A percentile compares a stretch with the other conserved stretches of the same genome.
These are phyloP conservation scores for Urocolius indicus DNA, from an alignment of 2,113 vertebrate species.

Conservation along the genomic window DNA sequence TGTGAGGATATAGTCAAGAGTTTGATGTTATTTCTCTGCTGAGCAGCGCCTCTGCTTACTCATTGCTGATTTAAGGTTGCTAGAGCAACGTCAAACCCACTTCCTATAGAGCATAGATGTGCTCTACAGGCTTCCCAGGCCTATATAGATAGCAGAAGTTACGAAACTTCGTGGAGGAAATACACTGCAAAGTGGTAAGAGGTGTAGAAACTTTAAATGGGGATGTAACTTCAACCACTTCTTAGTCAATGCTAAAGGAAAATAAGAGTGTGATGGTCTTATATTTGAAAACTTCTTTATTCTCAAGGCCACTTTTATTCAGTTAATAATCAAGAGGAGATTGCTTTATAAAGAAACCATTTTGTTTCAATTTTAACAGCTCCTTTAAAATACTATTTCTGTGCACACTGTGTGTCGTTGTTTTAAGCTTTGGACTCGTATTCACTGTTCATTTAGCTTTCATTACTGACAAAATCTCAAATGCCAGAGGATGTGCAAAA, in stretches of 20 bases:
- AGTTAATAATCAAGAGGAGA: background rate
- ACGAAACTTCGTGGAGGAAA: slow-evolving; percentile 34
- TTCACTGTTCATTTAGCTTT: background rate
- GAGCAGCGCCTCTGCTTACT: background rate
- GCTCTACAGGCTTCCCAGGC: background rate
- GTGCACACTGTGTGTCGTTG: background rate
- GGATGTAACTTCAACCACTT: background rate
- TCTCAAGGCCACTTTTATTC: background rate
- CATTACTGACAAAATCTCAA: background rate
- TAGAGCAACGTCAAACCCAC: slow-evolving; percentile 27
- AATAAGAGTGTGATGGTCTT: background rate
- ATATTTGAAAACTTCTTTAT: background rate
- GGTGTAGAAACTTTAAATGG: background rate
- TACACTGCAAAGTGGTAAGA: background rate
- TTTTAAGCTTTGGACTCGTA: background rate
- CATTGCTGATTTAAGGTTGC: background rate
- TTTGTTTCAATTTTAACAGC: background rate
- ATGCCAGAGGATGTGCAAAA: slow-evolving; percentile 17
- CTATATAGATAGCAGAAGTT: background rate
- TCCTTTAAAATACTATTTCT: background rate
- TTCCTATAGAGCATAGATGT: background rate
- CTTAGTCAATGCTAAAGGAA: background rate
- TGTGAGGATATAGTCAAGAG: background rate
- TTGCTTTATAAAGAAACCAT: background rate
- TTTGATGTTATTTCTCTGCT: background rate